phyloP scores from a whole-genome alignment of 2,113 vertebrate genomes.

The Neomonachus schauinslandi region DNA sequence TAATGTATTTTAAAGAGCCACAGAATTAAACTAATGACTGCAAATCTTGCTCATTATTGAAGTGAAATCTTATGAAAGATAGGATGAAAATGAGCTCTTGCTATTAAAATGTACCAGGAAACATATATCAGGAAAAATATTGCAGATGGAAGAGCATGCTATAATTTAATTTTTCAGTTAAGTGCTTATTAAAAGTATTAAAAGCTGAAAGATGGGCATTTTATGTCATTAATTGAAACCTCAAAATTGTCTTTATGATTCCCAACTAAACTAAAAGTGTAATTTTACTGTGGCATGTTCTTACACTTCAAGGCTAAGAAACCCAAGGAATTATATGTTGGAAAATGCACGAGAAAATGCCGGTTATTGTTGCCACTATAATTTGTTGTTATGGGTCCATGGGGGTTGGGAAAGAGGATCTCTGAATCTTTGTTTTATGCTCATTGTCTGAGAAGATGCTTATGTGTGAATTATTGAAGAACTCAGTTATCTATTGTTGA shows the following conservation, averaged over 20 bases:
- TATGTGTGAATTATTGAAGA: constrained; percentile 14
- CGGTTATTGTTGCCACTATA: not conserved
- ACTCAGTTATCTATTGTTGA: not conserved
- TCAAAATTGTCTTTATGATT: constrained; percentile 49
- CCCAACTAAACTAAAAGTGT: constrained; percentile 4
- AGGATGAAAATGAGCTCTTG: constrained; percentile 58
- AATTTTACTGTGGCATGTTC: not conserved
- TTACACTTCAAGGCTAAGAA: constrained; percentile 40
- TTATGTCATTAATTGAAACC: not conserved
- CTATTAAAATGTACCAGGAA: constrained; percentile 83
- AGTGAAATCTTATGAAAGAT: constrained; percentile 67
- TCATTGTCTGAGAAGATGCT: constrained; percentile 7
- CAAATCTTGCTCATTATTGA: constrained; percentile 60
- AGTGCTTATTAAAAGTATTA: constrained; percentile 77
- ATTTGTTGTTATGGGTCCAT: not conserved
- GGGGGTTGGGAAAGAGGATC: not conserved
- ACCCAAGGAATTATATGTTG: constrained; percentile 23
- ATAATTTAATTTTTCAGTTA: constrained; percentile 78
- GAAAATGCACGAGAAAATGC: not conserved
- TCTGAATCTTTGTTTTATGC: not conserved
- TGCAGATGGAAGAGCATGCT: constrained; percentile 67
- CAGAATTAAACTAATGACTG: constrained; percentile 42
- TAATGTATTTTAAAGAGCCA: constrained; percentile 53
- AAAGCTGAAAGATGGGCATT: constrained; percentile 49
- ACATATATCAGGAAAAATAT: constrained; percentile 81